Evolutionary conservation across 2,797 vertebrate species (phyloP).

Genomic region (Lacerta viridis): DNA sequence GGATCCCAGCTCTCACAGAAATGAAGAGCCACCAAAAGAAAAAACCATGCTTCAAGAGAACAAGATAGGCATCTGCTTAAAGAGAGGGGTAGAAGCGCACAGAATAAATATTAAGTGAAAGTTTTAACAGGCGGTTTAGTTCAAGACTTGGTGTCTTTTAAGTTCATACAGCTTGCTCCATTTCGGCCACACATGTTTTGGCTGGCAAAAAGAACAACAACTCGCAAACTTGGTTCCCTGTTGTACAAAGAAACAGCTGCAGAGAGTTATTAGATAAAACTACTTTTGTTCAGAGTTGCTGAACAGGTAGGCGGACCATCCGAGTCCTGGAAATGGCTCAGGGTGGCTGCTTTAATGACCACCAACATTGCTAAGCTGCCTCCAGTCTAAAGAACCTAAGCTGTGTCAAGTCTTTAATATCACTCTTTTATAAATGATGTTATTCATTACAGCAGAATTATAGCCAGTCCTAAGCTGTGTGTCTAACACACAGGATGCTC

Average conservation of each 20-base stretch:
- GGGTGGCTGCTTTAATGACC: background rate
- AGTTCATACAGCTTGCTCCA: background rate
- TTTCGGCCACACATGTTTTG: background rate
- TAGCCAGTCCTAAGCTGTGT: background rate
- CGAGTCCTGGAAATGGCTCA: constrained; percentile 1
- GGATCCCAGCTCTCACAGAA: background rate
- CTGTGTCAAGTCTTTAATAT: background rate
- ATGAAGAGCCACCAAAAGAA: background rate
- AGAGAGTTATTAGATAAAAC: background rate
- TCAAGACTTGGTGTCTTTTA: background rate
- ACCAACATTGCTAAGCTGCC: background rate
- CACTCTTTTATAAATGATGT: background rate
- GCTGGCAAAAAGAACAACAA: background rate
- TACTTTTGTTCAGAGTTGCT: background rate
- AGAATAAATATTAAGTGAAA: background rate
- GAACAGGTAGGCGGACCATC: background rate
- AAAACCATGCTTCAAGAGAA: background rate
- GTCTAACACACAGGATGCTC: background rate
- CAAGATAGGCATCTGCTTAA: background rate
- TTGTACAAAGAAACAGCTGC: background rate
- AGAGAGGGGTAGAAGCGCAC: background rate
- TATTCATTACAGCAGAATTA: background rate
- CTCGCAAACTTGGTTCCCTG: background rate
- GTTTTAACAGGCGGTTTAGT: no score
- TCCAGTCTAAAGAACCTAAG: background rate